Evolutionary conservation across 2,797 vertebrate genomes (phyloP), one percentile per base, ranked within the genome.

Genomic region (Xiphophorus birchmanni): DNA sequence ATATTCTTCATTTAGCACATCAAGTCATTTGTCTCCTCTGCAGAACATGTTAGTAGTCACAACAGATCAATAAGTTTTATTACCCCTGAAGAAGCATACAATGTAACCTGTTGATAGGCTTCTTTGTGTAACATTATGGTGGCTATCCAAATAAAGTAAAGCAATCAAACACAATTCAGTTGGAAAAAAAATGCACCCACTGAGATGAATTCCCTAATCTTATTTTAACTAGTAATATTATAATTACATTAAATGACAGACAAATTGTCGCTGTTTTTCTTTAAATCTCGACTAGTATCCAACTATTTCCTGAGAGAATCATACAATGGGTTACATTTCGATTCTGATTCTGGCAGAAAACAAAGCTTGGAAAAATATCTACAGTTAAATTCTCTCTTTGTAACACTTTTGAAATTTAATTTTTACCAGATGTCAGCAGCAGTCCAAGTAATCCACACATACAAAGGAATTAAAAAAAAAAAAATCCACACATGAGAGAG

Each of bases 1-100:
- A 85, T 90, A 83, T 86, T 52, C 37, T 81, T 90, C 63, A 81
- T 80, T 84, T 75, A n/a, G 48, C 37, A 60, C 60, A 74, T 40
- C 74, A 74, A 81, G 79, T 67, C 71, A 84, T 78, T 83, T 74
- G 52, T 78, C 67, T 73, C 52, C 48, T 75, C 76, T 80, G 35
- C 80, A 79, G 75, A 79, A 81, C 81, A 74, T 18, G 35, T 65
- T 58, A 26, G 47, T 32, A 76, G 10, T 52, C 80, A 58, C 75
- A 77, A 72, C 73, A 80, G 74, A 83, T 77, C 71, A 74, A 80
- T 76, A 69, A 21, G 73, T 74, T 67, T 3, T 18, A 35, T 82
- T 12, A 13, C 35, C 23, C 23, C 35, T n/a, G 21, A 44, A 42
- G 37, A 12, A 54, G 40, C 35, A 50, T 32, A 18, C 8, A 21